Percentiles rank a stretch among this genome's conserved stretches.
Conservation (phyloP, 2,888 invertebrate species). For the Acrocera orbiculus region DNA sequence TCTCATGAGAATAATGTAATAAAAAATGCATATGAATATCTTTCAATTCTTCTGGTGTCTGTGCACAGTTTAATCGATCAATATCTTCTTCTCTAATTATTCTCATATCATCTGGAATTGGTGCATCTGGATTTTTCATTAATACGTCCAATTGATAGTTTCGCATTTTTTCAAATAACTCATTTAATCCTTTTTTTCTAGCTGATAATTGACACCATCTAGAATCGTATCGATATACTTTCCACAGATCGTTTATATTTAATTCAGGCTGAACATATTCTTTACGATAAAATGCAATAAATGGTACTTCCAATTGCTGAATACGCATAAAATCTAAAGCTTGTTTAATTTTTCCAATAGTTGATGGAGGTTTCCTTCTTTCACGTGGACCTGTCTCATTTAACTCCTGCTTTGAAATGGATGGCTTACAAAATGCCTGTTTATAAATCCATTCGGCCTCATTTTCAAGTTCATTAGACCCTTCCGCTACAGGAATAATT, state of each 20-base stretch:
- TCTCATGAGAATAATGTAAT: conserved; percentile 73
- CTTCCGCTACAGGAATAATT: conserved; percentile 63
- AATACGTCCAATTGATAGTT: conserved; percentile 71
- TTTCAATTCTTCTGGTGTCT: conserved; percentile 77
- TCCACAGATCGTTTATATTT: conserved; percentile 92
- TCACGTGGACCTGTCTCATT: conserved; percentile 31
- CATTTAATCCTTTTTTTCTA: conserved; percentile 64
- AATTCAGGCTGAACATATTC: conserved; percentile 92
- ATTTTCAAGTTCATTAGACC: conserved; percentile 72
- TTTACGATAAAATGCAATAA: conserved; percentile 96
- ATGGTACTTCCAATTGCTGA: conserved; percentile 90
- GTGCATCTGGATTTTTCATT: conserved; percentile 65
- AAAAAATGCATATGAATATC: conserved; percentile 89
- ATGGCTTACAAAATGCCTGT: conserved; percentile 72
- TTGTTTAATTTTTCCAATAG: conserved; percentile 80
- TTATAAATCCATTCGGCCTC: conserved; percentile 98
- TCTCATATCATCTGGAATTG: conserved; percentile 65
- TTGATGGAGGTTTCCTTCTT: conserved; percentile 45
- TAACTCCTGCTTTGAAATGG: conserved; percentile 55
- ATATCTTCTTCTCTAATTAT: conserved; percentile 74
- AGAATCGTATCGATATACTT: conserved; percentile 88
- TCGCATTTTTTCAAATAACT: conserved; percentile 80
- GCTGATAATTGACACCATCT: conserved; percentile 84
- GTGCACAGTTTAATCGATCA: conserved; percentile 54
- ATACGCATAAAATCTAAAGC: conserved; percentile 92